phyloP scores from a whole-genome alignment of 1,140 invertebrate species.

The Gryllus bimaculatus region DNA sequence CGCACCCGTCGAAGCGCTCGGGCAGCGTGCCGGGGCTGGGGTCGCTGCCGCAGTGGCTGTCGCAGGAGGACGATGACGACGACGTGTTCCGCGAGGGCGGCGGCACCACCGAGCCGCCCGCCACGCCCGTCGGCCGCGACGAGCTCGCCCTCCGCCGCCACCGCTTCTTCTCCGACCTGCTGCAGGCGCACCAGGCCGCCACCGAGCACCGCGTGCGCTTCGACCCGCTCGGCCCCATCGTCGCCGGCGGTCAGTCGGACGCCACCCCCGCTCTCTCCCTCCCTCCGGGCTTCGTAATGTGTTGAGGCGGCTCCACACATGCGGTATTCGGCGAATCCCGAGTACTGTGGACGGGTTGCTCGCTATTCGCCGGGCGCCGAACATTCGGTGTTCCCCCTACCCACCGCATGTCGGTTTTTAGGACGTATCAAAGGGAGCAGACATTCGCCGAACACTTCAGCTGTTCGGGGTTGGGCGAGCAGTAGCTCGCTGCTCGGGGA shows the following conservation, averaged over 20 bases:
- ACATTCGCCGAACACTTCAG: no score
- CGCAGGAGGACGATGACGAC: conserved; percentile 29
- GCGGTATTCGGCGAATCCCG: no score
- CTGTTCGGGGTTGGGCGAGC: no score
- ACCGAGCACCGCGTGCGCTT: conserved; percentile 64
- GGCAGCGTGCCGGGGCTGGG: conserved; percentile 29
- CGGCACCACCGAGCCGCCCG: conserved; percentile 55
- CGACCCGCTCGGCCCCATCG: conserved; percentile 56
- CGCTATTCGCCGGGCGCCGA: no score
- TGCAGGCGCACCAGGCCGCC: conserved; percentile 56
- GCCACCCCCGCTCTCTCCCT: background rate
- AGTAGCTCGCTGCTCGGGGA: no score
- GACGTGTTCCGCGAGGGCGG: conserved; percentile 28
- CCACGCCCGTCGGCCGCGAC: conserved; percentile 63
- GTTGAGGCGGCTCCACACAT: no score
- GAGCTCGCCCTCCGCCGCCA: conserved; percentile 63
- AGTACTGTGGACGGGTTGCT: no score
- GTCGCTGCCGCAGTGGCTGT: conserved; percentile 27
- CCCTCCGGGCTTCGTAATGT: no score
- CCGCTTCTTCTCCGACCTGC: conserved; percentile 64
- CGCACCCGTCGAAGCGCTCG: conserved; percentile 28
- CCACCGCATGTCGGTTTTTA: no score
- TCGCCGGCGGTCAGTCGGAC: conserved; percentile 38
- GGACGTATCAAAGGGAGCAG: no score
- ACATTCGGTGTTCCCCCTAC: no score